phyloP scores from a whole-genome alignment of 2,797 vertebrate species.

The Macroramphosus scolopax region DNA sequence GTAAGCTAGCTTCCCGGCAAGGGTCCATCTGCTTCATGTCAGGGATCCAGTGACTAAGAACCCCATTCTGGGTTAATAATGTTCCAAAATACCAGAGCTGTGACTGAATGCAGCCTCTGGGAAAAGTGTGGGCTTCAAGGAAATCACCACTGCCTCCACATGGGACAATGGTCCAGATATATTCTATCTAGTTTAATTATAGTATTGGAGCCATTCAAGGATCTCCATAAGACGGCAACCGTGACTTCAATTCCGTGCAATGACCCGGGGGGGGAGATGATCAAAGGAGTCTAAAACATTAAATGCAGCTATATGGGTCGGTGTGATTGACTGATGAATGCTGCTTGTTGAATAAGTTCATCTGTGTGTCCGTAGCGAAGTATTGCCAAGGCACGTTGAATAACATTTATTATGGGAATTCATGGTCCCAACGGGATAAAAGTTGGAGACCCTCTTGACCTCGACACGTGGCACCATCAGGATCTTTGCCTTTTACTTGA shows the following conservation, averaged over 20 bases:
- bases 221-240: constrained; percentile 21
- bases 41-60: constrained; percentile 64
- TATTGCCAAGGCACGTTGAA: not conserved
- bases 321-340: constrained; percentile 20
- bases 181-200: constrained; percentile 32
- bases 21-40: constrained; percentile 51
- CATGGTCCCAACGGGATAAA: not conserved
- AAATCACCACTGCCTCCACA: constrained; percentile 37
- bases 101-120: constrained; percentile 58
- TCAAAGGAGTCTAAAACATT: constrained; percentile 10
- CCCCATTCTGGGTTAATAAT: constrained; percentile 49
- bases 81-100: constrained; percentile 67
- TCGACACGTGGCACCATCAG: not conserved
- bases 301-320: constrained; percentile 26
- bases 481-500: too few species aligned
- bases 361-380: constrained; percentile 4
- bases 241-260: constrained; percentile 21
- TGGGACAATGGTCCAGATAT: constrained; percentile 36
- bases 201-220: constrained; percentile 12
- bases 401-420: not conserved
- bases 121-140: constrained; percentile 56
- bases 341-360: constrained; percentile 1
- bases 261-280: constrained; percentile 15
- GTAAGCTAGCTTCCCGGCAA: constrained; percentile 49
- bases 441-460: not conserved